Conservation (phyloP, 2,797 vertebrate species). For the Anguilla marmorata region DNA sequence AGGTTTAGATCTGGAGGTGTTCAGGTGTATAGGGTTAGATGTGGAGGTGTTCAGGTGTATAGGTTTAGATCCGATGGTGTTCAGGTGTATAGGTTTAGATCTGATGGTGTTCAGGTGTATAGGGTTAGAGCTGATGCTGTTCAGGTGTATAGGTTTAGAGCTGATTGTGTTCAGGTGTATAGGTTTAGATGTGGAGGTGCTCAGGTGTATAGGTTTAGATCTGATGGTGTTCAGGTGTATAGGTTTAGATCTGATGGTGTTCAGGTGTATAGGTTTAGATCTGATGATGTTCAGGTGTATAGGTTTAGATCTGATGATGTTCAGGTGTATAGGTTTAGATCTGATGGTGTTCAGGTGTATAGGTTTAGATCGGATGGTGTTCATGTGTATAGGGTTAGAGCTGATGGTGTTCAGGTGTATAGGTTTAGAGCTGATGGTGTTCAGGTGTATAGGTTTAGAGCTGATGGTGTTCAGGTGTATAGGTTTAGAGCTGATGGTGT, state of each 20-base stretch:
- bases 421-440: too few species aligned
- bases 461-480: neutral
- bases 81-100: too few species aligned
- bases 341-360: too few species aligned
- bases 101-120: too few species aligned
- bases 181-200: too few species aligned
- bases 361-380: neutral
- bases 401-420: too few species aligned
- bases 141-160: too few species aligned
- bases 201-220: too few species aligned
- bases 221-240: neutral
- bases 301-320: neutral
- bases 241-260: neutral
- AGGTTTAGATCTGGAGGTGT: neutral
- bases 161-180: too few species aligned
- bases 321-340: too few species aligned
- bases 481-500: neutral
- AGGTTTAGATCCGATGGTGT: neutral
- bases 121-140: neutral
- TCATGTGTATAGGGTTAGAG: too few species aligned
- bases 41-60: neutral
- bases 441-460: too few species aligned
- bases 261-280: neutral
- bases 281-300: neutral
- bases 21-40: neutral